Evolutionary conservation across 2,888 invertebrate species (phyloP).

Genomic region (Pristionchus mayeri): DNA sequence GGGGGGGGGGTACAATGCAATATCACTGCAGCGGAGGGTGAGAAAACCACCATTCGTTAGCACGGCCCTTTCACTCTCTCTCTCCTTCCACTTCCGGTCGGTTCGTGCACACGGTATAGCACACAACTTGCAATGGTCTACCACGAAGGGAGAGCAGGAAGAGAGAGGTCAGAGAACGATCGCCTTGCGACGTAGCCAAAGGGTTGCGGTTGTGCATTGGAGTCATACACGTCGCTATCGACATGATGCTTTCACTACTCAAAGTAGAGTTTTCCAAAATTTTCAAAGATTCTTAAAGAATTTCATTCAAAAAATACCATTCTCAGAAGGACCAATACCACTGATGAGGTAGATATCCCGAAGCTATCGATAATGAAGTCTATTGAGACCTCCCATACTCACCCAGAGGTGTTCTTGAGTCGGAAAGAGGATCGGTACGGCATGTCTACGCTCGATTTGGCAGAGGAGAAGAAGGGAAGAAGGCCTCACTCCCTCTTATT

Average conservation of each 20-base stretch:
- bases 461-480: background rate
- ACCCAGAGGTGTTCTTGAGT: slow-evolving; percentile 14
- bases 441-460: background rate
- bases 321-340: too few species aligned
- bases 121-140: background rate
- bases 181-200: too few species aligned
- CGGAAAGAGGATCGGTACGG: slow-evolving; percentile 4
- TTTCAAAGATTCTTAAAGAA: too few species aligned
- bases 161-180: background rate
- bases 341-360: too few species aligned
- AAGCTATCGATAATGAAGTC: too few species aligned
- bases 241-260: too few species aligned
- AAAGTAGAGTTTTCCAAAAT: too few species aligned
- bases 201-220: too few species aligned
- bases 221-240: too few species aligned
- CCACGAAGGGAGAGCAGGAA: background rate
- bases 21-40: background rate
- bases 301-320: too few species aligned
- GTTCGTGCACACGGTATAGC: background rate
- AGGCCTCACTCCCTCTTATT: slow-evolving; percentile 7
- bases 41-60: background rate
- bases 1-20: background rate
- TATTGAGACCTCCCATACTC: background rate
- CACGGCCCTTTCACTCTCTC: background rate
- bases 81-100: slow-evolving; percentile 10